Base-by-base conservation (phyloP, 2,888 invertebrate species). In the Gandaritis pyraliata region DNA sequence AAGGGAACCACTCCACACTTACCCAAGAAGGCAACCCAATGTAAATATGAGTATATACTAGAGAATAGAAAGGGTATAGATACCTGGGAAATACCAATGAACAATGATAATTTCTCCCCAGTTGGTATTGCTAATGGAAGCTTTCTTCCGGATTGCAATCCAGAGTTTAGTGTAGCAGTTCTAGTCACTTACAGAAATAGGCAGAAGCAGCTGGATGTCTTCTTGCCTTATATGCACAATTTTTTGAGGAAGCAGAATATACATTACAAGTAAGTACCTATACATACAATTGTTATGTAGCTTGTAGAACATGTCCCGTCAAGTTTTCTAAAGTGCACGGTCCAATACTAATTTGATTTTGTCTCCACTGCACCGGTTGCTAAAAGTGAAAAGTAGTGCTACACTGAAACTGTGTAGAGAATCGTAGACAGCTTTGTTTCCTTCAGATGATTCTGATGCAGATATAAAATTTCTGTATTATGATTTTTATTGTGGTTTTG, bases 161-260 rank as follows among this genome's bases (percentile, higher is more conserved):
- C 92, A 0, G 64, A 80, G 18, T 93, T 93, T 77, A 95, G 95
- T 77, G 95, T 96, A 18, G 97, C 97, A 29, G 93, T 98, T 41
- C 94, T 98, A 69, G 94, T 98, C 55, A 97, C 98, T 0, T 94
- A 94, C 65, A 93, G 98, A 55, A 95, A 97, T 73, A 93, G 98
- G 47, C 93, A 95, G 70, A 87, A 93, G 3, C 98, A 98, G 74
- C 86, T 98, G 13, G 93, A 94, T 51, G 89, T 94, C 62, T 97
- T 98, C 81, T 88, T 98, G 64, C 95, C 95, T 56, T 97, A 97
- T 75, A 97, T 98, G 88, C 98, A 98, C 83, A 94, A 95, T 50
- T 97, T 96, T 83, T 89, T 98, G 62, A 95, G 96, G 71, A 93
- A 94, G 61, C 98, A 98, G 82, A 94, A 95, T 71, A 93, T 98